A percentile compares a stretch with the other conserved stretches of the same genome.
phyloP scores from a whole-genome alignment of 2,797 vertebrate species.

The Lindbergichthys nudifrons region DNA sequence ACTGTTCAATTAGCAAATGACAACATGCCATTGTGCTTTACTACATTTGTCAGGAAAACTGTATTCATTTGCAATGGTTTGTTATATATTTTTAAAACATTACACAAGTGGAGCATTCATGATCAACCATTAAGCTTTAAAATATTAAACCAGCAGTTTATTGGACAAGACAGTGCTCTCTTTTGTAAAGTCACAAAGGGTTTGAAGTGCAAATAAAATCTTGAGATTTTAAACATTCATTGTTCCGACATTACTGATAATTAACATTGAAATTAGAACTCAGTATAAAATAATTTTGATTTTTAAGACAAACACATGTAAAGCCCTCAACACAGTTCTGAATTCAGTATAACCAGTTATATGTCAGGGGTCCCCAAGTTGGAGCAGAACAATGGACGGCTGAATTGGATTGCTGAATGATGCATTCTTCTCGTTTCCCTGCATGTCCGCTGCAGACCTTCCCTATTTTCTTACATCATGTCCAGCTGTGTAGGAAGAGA shows the following conservation, averaged over 20 bases:
- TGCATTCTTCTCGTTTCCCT: conserved; percentile 60
- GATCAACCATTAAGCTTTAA: conserved; percentile 40
- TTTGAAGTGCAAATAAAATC: conserved; percentile 8
- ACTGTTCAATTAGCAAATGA: conserved; percentile 41
- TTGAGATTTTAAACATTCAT: conserved; percentile 15
- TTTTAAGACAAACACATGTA: conserved; percentile 7
- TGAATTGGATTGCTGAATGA: conserved; percentile 46
- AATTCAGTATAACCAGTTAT: background rate
- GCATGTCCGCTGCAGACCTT: conserved; percentile 33
- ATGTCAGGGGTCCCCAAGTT: conserved; percentile 17
- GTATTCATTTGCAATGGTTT: conserved; percentile 40
- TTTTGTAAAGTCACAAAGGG: conserved; percentile 35
- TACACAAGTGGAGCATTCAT: conserved; percentile 17
- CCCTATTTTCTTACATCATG: conserved; percentile 88
- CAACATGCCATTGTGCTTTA: conserved; percentile 30
- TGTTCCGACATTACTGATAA: conserved; percentile 7
- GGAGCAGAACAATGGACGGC: conserved; percentile 59
- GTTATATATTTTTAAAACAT: conserved; percentile 22
- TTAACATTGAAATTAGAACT: background rate
- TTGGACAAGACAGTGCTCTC: conserved; percentile 25
- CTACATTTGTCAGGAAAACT: conserved; percentile 35
- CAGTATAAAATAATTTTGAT: background rate
- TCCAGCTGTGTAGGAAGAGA: conserved; percentile 89
- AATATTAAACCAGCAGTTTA: conserved; percentile 58
- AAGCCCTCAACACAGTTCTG: background rate